A percentile compares a stretch with the other conserved stretches of the same genome.
Evolutionary conservation across 2,888 invertebrate genomes (phyloP).

Genomic region (Conchocele bisecta): DNA sequence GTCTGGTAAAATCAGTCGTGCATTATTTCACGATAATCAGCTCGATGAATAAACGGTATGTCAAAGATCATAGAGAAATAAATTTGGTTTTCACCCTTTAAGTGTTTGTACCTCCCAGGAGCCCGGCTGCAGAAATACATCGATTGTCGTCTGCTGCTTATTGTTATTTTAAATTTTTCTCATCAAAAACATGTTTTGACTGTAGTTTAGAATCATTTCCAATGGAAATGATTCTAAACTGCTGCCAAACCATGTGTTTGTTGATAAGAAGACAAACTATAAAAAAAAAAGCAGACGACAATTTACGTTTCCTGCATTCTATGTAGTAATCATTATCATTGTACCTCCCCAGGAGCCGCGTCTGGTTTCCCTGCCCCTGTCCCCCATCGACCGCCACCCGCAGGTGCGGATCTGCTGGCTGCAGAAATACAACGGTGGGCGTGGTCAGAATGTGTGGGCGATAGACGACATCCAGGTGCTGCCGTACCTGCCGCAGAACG

Average conservation of each 20-base stretch:
- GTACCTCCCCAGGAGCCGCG: constrained; percentile 70
- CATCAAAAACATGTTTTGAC: too few relatives aligned
- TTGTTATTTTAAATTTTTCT: too few relatives aligned
- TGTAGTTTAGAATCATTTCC: too few relatives aligned
- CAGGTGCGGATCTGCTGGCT: constrained; percentile 79
- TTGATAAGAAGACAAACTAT: too few relatives aligned
- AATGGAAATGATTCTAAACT: too few relatives aligned
- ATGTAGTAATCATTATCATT: background rate
- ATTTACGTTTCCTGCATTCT: too few relatives aligned
- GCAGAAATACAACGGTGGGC: constrained; percentile 78
- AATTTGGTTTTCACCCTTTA: background rate
- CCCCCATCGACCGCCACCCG: constrained; percentile 57
- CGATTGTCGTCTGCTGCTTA: too few relatives aligned
- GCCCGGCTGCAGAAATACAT: background rate
- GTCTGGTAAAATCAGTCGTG: too few relatives aligned
- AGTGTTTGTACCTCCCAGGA: background rate
- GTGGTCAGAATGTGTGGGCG: constrained; percentile 78
- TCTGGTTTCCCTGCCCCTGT: constrained; percentile 73
- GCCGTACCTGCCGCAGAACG: constrained; percentile 70
- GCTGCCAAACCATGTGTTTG: too few relatives aligned
- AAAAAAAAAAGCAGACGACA: background rate
- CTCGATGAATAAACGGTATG: too few relatives aligned
- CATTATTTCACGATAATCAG: too few relatives aligned
- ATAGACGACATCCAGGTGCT: constrained; percentile 77
- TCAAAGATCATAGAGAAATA: too few relatives aligned